Percentiles rank a stretch among this genome's conserved stretches.
Evolutionary conservation across 2,888 invertebrate genomes (phyloP).

Genomic region (Campoplex capitator): DNA sequence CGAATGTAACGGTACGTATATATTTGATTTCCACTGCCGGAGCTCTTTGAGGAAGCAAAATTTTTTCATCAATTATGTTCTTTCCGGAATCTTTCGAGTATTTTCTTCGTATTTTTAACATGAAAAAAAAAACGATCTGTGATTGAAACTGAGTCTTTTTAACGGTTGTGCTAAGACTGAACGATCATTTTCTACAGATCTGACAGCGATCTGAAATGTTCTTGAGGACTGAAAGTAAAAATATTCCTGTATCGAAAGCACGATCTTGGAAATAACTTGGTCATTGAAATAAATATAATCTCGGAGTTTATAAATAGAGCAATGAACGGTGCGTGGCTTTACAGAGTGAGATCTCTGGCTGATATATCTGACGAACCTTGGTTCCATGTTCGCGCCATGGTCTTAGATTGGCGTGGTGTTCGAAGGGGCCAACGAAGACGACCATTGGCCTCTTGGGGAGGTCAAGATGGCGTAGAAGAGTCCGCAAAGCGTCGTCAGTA

Average conservation of each 20-base stretch:
- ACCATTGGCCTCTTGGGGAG: slow-evolving; percentile 87
- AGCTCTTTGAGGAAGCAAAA: background rate
- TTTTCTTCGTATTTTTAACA: background rate
- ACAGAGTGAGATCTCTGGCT: slow-evolving; percentile 25
- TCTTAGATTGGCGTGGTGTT: slow-evolving; percentile 91
- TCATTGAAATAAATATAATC: slow-evolving; percentile 44
- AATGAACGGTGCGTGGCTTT: background rate
- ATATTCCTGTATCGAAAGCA: slow-evolving; percentile 27
- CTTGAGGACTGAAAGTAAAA: background rate
- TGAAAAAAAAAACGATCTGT: background rate
- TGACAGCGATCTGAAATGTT: slow-evolving; percentile 4
- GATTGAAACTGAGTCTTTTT: background rate
- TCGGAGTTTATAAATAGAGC: slow-evolving; percentile 14
- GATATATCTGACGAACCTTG: slow-evolving; percentile 86
- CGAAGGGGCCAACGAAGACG: slow-evolving; percentile 92
- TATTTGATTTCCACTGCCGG: background rate
- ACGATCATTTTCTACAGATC: background rate
- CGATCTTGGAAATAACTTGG: slow-evolving; percentile 42
- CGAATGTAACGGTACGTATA: background rate
- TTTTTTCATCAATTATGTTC: background rate
- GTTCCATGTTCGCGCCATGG: slow-evolving; percentile 94
- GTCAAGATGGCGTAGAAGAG: slow-evolving; percentile 90
- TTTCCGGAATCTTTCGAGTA: background rate
- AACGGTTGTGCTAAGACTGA: background rate
- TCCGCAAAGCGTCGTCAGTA: slow-evolving; percentile 91